Evolutionary conservation across 2,888 invertebrate species (phyloP), one percentile per base, ranked within the genome.

Genomic region (Dexiosoma caninum): DNA sequence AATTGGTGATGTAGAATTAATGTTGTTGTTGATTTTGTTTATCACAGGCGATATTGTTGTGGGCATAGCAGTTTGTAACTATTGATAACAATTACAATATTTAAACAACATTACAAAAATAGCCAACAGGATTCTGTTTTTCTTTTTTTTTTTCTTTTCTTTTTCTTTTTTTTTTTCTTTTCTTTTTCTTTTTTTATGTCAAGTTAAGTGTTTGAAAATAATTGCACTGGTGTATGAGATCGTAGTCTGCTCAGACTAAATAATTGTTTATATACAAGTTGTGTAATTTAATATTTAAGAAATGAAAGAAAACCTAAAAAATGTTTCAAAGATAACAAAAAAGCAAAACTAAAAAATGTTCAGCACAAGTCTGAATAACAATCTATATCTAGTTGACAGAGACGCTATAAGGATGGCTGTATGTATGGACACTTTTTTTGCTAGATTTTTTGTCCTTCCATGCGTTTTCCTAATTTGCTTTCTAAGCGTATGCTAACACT

Each of bases 31-130:
- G 83, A 85, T 86, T 86, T 87, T 86, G 83, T 84, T 87, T 88
- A 89, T 90, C 89, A 90, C 90, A 89, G 89, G 85, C 85, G 89
- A 87, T 84, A 88, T 86, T 85, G 87, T 85, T 82, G 88, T 87
- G 82, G 88, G 86, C 86, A 87, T 84, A 82, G 86, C 85, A 76
- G 86, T 86, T 86, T 86, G 86, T 81, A 86, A 84, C 88, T 88
- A 85, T 77, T 81, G 77, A 12, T 77, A 64, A 77, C 59, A 81
- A 77, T 74, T 64, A 77, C 62, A 74, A 78, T 69, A 81, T 51
- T 49, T 59, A 79, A 66, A 75, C 42, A 79, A 57, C 40, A 57
- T 71, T 71, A 78, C 57, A 71, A 78, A 71, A 78, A 69, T 66
- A 53, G 51, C 14, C 46, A 77, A 67, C 49, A 57, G 19, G 19